Evolutionary conservation across 2,113 vertebrate species (phyloP), one percentile per base, ranked within the genome.

Genomic region (Heterochromis multidens): DNA sequence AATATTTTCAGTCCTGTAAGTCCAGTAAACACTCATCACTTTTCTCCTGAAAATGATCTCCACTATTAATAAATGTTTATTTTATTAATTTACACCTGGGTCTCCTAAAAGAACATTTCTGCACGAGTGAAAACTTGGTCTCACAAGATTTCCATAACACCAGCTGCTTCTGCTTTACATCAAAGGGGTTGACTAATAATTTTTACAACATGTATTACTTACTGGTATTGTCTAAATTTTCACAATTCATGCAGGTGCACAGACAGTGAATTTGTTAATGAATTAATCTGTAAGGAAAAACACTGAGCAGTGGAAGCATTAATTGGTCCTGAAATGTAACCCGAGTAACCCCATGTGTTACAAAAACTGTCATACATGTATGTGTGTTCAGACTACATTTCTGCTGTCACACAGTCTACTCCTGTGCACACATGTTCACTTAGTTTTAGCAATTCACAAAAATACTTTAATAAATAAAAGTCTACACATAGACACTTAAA

Each of bases 261-360:
- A 46, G 40, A 46, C 14, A 29, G 23, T 70, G 65, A 49, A 70
- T 46, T 11, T 49, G 9, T 29, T 46, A 29, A 70, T 49, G 33
- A 84, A 54, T 60, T 35, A 46, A 77, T 82, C 70, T 87, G 82
- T 82, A 57, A 82, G 61, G 16, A 76, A 79, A 57, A 85, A 43
- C 74, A 86, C 16, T 11, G 7, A 33, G 27, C 21, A 27, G 37
- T 11, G 7, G 60, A 86, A 25, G 84, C 81, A 40, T 46, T 90
- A 88, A 91, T 89, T 91, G 61, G 25, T n/a, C 3, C 70, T 78
- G 25, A 43, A 79, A 76, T 12, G 21, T 57, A 58, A 77, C 23
- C 23, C 0, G 46, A 74, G 21, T 33, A 9, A 33, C 79, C 81
- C 21, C 46, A 84, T 57, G 82, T 79, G 70, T 72, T 52, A 84